Percentiles rank a stretch among this genome's conserved stretches.
Conservation (phyloP, 2,888 invertebrate species). For the Polymixis lichenea region DNA sequence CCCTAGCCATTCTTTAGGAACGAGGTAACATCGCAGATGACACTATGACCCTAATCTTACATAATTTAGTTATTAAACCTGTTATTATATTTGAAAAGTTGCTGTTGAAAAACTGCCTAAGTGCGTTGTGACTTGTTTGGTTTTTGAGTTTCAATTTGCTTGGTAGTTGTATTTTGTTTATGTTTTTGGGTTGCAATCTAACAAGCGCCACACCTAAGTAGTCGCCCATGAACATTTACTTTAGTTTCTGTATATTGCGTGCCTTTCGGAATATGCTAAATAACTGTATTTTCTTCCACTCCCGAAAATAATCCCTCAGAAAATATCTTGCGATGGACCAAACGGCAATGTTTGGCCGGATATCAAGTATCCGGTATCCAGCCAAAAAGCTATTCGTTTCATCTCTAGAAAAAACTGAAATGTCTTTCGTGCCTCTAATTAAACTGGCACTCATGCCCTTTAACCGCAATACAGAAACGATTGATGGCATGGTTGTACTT, state of each 20-base stretch:
- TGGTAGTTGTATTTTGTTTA: not conserved
- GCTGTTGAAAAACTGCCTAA: constrained; percentile 23
- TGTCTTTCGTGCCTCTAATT: not conserved
- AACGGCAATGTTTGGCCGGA: too few relatives aligned
- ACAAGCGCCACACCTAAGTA: not conserved
- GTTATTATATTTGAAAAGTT: constrained; percentile 59
- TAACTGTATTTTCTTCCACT: too few relatives aligned
- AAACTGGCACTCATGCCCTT: not conserved
- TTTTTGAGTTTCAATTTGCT: constrained; percentile 18
- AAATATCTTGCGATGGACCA: too few relatives aligned
- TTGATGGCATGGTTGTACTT: not conserved
- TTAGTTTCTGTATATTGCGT: too few relatives aligned
- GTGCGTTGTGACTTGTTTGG: constrained; percentile 25
- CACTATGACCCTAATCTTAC: constrained; percentile 65
- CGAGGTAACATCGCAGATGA: constrained; percentile 59
- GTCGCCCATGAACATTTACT: not conserved
- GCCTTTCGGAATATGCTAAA: too few relatives aligned
- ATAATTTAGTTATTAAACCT: constrained; percentile 61
- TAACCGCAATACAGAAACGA: not conserved
- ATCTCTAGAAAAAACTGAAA: not conserved
- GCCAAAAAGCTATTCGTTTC: too few relatives aligned
- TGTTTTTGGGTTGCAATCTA: not conserved
- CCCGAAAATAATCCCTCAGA: too few relatives aligned
- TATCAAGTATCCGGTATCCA: too few relatives aligned
- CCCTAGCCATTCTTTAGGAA: constrained; percentile 67